Percentiles rank a stretch among this genome's conserved stretches.
phyloP scores from a whole-genome alignment of 2,113 vertebrate species.

The Chloroceryle aenea region DNA sequence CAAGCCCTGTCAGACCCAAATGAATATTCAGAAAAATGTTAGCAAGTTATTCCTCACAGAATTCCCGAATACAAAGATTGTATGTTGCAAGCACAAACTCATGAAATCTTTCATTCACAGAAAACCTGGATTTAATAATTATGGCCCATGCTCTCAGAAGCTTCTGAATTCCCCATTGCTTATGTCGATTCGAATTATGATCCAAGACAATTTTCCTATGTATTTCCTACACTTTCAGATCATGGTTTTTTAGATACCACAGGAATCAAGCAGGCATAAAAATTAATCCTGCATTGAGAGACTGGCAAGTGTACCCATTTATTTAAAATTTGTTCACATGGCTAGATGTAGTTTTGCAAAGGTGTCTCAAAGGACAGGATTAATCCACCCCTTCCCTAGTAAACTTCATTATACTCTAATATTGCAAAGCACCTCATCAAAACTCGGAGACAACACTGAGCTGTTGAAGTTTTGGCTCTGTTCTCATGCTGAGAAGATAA shows the following conservation, averaged over 20 bases:
- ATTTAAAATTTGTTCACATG: neutral
- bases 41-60: neutral
- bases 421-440: neutral
- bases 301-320: neutral
- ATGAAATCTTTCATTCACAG: constrained; percentile 1
- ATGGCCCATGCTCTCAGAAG: neutral
- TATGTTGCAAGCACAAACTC: neutral
- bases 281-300: neutral
- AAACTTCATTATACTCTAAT: constrained; percentile 17
- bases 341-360: neutral
- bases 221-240: neutral
- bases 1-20: neutral
- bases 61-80: neutral
- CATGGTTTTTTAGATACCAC: neutral
- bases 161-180: constrained; percentile 8
- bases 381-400: neutral
- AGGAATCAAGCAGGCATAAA: neutral
- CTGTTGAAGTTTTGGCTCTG: neutral
- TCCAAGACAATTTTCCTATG: neutral
- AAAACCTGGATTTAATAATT: constrained; percentile 11
- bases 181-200: constrained; percentile 2
- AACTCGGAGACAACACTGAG: neutral
- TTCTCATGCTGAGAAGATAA: neutral
- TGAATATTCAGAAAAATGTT: neutral
- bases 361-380: neutral